Evolutionary conservation across 2,113 vertebrate genomes (phyloP).

Genomic region (Protobothrops flavoviridis): DNA sequence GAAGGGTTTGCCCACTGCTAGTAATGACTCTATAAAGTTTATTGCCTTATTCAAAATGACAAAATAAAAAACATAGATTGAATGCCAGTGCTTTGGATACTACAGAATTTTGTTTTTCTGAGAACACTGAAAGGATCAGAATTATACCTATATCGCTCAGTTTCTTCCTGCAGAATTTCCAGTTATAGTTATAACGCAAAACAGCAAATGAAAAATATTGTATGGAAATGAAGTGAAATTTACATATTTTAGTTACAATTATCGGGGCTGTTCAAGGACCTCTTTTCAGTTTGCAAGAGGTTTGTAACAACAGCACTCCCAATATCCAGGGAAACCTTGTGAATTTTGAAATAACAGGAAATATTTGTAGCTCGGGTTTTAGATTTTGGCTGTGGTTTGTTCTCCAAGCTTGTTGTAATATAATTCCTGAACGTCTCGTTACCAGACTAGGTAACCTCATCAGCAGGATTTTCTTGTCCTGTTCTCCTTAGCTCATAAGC

Average conservation of each 20-base stretch:
- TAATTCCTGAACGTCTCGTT: no score
- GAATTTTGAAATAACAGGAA: no score
- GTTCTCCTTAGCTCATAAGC: no score
- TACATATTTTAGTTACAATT: not conserved
- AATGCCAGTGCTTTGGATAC: not conserved
- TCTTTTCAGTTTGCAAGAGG: not conserved
- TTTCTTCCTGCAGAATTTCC: not conserved
- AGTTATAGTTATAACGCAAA: not conserved
- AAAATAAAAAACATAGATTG: not conserved
- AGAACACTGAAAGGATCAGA: not conserved
- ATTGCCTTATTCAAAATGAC: not conserved
- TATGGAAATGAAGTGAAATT: constrained; percentile 58
- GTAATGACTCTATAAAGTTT: not conserved
- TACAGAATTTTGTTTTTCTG: not conserved
- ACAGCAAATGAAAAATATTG: constrained; percentile 32
- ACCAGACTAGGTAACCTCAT: no score
- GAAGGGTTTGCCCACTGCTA: not conserved
- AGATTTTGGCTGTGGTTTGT: no score
- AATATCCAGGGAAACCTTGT: not conserved
- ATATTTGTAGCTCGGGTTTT: no score
- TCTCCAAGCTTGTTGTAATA: no score
- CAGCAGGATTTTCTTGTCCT: no score
- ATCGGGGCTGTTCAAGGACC: not conserved
- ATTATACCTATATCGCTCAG: not conserved
- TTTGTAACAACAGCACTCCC: not conserved